Percentiles rank a stretch among this genome's conserved stretches.
phyloP scores from a whole-genome alignment of 2,797 vertebrate species.

The Pseudomugil gertrudae region DNA sequence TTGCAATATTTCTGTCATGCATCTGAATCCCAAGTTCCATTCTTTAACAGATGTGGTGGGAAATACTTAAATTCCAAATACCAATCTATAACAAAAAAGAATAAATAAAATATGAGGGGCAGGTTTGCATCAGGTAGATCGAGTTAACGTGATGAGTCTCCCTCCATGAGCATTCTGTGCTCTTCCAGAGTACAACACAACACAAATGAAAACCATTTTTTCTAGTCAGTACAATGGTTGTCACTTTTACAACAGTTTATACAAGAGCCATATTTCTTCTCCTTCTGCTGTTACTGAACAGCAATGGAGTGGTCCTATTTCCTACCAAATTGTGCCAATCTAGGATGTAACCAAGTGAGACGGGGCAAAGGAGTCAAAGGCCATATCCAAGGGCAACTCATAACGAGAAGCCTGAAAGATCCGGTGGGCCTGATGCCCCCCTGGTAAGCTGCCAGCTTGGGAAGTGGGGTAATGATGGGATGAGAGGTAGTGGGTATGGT shows the following conservation, averaged over 20 bases:
- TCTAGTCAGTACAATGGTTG: conserved; percentile 32
- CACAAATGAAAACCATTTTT: conserved; percentile 50
- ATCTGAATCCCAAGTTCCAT: conserved; percentile 29
- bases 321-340: conserved; percentile 85
- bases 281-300: conserved; percentile 2
- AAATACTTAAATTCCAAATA: conserved; percentile 46
- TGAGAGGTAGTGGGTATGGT: conserved; percentile 84
- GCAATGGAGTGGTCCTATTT: conserved; percentile 52
- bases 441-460: conserved; percentile 74
- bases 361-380: conserved; percentile 87
- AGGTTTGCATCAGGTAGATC: conserved; percentile 75
- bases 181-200: conserved; percentile 54
- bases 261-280: conserved; percentile 16
- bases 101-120: conserved; percentile 66
- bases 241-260: conserved; percentile 49
- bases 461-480: conserved; percentile 77
- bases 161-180: conserved; percentile 53
- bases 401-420: conserved; percentile 87
- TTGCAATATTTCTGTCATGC: conserved; percentile 26
- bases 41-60: conserved; percentile 27
- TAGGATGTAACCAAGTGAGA: conserved; percentile 85
- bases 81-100: conserved; percentile 44
- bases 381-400: conserved; percentile 90
- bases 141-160: conserved; percentile 67
- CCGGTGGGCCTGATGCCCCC: conserved; percentile 83